phyloP scores from a whole-genome alignment of 2,797 vertebrate species.

The Craterocephalus amniculus region DNA sequence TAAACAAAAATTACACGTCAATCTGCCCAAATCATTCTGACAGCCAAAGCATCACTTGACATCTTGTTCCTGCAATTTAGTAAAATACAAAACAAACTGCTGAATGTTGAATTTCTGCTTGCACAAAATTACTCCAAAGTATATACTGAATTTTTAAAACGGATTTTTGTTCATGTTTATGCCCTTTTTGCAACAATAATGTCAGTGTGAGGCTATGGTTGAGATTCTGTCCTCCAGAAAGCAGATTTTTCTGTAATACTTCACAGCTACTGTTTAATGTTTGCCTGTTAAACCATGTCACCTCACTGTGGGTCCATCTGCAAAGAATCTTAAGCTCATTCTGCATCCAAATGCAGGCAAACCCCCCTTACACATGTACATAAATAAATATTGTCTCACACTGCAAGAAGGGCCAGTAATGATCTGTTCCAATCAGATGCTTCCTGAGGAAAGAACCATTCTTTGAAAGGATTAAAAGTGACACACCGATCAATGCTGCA shows the following conservation, averaged over 20 bases:
- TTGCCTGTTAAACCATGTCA: background rate
- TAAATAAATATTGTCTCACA: too few relatives aligned
- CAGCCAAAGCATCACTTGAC: background rate
- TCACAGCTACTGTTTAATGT: background rate
- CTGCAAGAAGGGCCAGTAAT: background rate
- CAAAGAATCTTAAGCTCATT: background rate
- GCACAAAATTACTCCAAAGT: background rate
- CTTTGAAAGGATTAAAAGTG: background rate
- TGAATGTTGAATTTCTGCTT: background rate
- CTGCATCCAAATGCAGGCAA: background rate
- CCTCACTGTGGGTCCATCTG: background rate
- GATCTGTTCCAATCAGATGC: background rate
- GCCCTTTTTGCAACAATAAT: background rate
- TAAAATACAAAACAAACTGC: background rate
- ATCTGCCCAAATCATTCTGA: background rate
- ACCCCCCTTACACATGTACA: background rate
- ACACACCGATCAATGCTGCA: background rate
- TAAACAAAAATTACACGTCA: background rate
- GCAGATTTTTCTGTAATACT: background rate
- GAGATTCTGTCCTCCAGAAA: background rate
- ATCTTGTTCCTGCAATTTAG: background rate
- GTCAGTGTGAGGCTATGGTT: too few relatives aligned
- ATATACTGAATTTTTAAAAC: too few relatives aligned
- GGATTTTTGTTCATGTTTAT: background rate
- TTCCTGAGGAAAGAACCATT: background rate